phyloP scores from a whole-genome alignment of 2,797 vertebrate species.

The Notolepis coatsorum region DNA sequence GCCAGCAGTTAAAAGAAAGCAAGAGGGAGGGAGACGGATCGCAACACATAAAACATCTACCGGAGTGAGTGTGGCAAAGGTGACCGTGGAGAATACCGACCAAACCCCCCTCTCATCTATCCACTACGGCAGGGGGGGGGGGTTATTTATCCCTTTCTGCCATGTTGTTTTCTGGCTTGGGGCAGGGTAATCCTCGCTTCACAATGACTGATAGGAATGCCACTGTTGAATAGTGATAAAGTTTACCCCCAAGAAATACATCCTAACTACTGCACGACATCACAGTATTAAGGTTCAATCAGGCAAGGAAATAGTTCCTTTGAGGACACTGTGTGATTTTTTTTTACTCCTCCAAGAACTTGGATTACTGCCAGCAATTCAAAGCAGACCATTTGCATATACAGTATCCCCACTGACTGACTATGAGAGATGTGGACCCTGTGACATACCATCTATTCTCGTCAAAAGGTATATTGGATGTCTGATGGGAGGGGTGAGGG shows the following conservation, averaged over 20 bases:
- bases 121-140: not conserved
- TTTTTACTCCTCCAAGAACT: constrained; percentile 45
- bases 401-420: constrained; percentile 35
- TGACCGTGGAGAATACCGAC: not conserved
- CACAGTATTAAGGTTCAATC: constrained; percentile 9
- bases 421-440: constrained; percentile 43
- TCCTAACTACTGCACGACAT: constrained; percentile 6
- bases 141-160: constrained; percentile 20
- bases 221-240: constrained; percentile 12
- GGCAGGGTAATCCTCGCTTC: constrained; percentile 18
- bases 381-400: constrained; percentile 55
- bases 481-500: constrained; percentile 30
- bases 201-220: constrained; percentile 20
- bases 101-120: constrained; percentile 5
- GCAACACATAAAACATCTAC: not conserved
- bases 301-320: constrained; percentile 29
- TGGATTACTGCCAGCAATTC: constrained; percentile 42
- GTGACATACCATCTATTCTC: constrained; percentile 37
- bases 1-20: not conserved
- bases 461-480: constrained; percentile 54
- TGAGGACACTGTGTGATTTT: constrained; percentile 31
- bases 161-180: constrained; percentile 15
- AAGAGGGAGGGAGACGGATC: not conserved
- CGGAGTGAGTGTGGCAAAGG: not conserved
- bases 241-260: constrained; percentile 26